Evolutionary conservation across 2,797 vertebrate species (phyloP).

Genomic region (Alcedo atthis): DNA sequence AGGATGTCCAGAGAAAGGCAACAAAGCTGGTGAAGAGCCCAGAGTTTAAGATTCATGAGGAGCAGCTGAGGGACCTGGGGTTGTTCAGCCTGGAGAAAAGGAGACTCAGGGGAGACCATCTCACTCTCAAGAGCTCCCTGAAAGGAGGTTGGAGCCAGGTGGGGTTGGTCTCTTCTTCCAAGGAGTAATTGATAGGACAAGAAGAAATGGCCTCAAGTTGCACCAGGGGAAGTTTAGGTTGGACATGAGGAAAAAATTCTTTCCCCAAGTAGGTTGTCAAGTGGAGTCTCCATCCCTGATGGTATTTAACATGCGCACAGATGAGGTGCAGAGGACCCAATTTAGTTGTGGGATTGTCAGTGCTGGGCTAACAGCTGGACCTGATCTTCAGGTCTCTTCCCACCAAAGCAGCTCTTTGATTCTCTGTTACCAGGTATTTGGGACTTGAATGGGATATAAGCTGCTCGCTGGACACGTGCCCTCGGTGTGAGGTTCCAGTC

Average conservation of each 20-base stretch:
- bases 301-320: background rate
- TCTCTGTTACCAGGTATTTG: background rate
- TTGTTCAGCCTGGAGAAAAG: background rate
- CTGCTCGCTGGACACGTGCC: fast-evolving
- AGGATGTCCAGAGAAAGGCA: background rate
- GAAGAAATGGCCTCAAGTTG: background rate
- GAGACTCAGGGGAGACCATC: background rate
- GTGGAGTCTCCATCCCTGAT: background rate
- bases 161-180: background rate
- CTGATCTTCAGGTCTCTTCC: background rate
- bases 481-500: fast-evolving
- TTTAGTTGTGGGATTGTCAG: background rate
- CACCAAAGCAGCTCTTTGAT: background rate
- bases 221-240: background rate
- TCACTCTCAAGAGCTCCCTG: background rate
- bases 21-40: background rate
- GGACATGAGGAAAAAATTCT: background rate
- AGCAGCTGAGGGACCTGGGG: background rate
- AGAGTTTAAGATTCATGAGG: background rate
- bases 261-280: background rate
- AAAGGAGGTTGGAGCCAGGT: background rate
- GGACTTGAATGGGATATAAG: background rate
- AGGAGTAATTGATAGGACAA: background rate
- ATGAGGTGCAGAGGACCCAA: background rate
- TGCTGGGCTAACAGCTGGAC: background rate